Base-by-base conservation (phyloP, 2,797 vertebrate genomes). In the Pyrrhura leucotis region DNA sequence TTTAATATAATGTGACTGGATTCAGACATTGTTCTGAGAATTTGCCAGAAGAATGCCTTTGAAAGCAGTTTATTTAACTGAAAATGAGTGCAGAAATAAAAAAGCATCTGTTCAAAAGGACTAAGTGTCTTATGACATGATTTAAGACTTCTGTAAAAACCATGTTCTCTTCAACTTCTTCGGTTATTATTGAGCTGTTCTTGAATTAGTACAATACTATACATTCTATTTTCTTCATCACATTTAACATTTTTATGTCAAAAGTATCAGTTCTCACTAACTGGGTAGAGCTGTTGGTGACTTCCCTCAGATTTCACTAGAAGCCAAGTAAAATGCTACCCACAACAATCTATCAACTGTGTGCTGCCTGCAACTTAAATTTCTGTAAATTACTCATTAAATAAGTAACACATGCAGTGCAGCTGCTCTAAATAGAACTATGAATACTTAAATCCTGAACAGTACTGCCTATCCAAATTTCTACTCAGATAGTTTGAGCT, bases 331-430 rank as follows among this genome's bases (percentile, higher is more conserved):
- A 93, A 89, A 33, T 89, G 63, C 50, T 94, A 94, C 50, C 67
- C 88, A 72, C 63, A 94, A 87, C 86, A 88, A 40, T 94, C 80
- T 92, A 86, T 82, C 68, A 79, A 35, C 79, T 66, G 4, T 37
- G 50, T 75, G 14, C 61, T 73, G 72, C 72, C 62, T 93, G 47
- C 59, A 91, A 22, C 88, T 89, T 47, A 28, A 75, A 63, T 86
- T 86, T 72, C 59, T 66, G 45, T 61, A 51, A 67, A 79, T 62
- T 72, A n/a, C 53, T 91, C 31, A 66, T 93, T 90, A 31, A 78
- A 74, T 83, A 88, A 35, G 15, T 75, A 62, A 85, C 31, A 45
- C 37, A 33, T 58, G 37, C 40, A 40, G 48, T 68, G 39, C n/a
- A 81, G 23, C 53, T 88, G 50, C 66, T 92, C 58, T 88, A 11